Evolutionary conservation across 2,113 vertebrate genomes (phyloP).

Genomic region (Urocolius indicus): DNA sequence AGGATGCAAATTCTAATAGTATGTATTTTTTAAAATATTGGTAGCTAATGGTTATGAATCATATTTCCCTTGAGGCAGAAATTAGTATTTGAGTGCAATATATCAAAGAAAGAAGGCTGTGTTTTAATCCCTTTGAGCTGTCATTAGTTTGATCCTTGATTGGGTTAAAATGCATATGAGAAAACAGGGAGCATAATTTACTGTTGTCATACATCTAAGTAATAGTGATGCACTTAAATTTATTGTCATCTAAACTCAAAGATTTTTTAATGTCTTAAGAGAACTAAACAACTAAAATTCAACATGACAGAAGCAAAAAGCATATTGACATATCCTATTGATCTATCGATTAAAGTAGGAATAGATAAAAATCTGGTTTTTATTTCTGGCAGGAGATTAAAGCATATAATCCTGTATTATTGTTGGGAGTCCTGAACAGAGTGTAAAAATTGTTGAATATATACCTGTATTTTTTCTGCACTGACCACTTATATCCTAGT

Average conservation of each 20-base stretch:
- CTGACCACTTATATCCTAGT: not conserved
- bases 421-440: not conserved
- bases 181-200: not conserved
- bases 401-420: not conserved
- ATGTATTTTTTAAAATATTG: not conserved
- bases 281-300: not conserved
- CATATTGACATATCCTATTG: not conserved
- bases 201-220: constrained; percentile 26
- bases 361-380: not conserved
- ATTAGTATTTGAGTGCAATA: not conserved
- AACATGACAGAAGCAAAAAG: not conserved
- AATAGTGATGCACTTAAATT: constrained; percentile 8
- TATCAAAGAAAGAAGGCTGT: not conserved
- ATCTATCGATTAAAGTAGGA: not conserved
- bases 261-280: not conserved
- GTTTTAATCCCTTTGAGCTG: constrained; percentile 31
- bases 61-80: not conserved
- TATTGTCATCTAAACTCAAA: not conserved
- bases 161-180: not conserved
- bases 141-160: constrained; percentile 25
- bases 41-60: not conserved
- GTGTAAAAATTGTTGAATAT: not conserved
- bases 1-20: not conserved
- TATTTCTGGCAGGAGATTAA: not conserved
- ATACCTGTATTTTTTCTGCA: not conserved